Conservation (phyloP, 2,113 vertebrate species). For the Nesoenas mayeri region DNA sequence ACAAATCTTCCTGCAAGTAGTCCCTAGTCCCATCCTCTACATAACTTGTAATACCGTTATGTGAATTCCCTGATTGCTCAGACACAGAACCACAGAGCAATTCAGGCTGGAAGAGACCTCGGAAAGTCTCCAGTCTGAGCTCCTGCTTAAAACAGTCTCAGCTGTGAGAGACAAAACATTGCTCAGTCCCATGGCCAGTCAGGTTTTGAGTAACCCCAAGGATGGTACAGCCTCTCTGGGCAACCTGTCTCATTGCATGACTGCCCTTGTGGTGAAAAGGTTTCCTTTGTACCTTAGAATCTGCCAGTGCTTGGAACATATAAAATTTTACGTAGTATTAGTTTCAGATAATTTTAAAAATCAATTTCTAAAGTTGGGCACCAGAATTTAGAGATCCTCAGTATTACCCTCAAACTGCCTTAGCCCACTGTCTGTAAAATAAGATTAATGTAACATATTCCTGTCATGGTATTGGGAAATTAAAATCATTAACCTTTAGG, state of each 20-base stretch:
- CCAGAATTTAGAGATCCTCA: not conserved
- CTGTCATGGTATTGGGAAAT: not conserved
- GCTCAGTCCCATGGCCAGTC: not conserved
- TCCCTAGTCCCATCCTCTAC: not conserved
- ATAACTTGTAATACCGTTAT: not conserved
- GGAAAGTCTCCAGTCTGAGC: not conserved
- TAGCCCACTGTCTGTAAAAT: not conserved
- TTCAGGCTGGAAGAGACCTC: not conserved
- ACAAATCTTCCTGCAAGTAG: not conserved
- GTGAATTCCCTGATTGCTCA: not conserved
- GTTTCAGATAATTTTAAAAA: not conserved
- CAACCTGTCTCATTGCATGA: not conserved
- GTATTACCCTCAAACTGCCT: not conserved
- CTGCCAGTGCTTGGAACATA: not conserved
- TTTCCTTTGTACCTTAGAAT: not conserved
- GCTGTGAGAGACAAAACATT: not conserved
- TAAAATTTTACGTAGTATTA: not conserved
- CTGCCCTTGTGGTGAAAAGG: not conserved
- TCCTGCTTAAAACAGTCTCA: not conserved
- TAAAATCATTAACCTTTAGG: not conserved
- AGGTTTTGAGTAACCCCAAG: not conserved
- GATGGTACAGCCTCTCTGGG: not conserved
- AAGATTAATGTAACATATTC: not conserved
- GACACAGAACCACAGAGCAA: not conserved
- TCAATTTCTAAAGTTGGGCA: not conserved